A percentile compares a stretch with the other conserved stretches of the same genome.
phyloP scores from a whole-genome alignment of 2,888 invertebrate species.

The Danaus chrysippus region DNA sequence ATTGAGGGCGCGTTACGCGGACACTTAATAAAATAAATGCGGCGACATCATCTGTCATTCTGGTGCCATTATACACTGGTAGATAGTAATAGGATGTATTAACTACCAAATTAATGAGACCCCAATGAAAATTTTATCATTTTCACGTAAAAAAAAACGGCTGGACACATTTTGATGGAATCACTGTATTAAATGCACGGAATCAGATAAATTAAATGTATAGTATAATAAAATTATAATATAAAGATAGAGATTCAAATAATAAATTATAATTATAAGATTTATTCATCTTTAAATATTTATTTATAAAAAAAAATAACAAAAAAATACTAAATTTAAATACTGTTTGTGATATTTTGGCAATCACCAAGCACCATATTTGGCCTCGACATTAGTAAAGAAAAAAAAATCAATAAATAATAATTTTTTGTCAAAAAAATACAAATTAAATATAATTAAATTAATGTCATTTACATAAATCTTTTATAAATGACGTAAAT shows the following conservation, averaged over 20 bases:
- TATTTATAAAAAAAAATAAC: no score
- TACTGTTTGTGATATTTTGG: constrained; percentile 39
- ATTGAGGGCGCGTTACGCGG: constrained; percentile 57
- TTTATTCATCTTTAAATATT: no score
- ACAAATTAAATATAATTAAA: no score
- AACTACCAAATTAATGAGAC: constrained; percentile 20
- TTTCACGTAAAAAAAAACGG: neutral
- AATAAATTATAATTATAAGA: no score
- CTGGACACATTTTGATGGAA: no score
- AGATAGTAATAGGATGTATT: constrained; percentile 17
- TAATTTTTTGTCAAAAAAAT: neutral
- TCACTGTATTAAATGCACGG: no score
- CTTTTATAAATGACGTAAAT: no score
- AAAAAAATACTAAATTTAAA: no score
- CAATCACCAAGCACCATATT: constrained; percentile 55
- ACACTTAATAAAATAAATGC: constrained; percentile 51
- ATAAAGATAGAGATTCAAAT: no score
- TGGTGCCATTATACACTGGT: constrained; percentile 35
- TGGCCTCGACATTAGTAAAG: constrained; percentile 47
- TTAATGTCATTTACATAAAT: no score
- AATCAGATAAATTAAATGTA: no score
- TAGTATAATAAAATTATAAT: no score
- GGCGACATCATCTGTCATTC: constrained; percentile 52
- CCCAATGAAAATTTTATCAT: neutral
- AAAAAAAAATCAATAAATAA: constrained; percentile 19